Base-by-base conservation (phyloP, 2,113 vertebrate species). In the Pachycephala philippinensis region DNA sequence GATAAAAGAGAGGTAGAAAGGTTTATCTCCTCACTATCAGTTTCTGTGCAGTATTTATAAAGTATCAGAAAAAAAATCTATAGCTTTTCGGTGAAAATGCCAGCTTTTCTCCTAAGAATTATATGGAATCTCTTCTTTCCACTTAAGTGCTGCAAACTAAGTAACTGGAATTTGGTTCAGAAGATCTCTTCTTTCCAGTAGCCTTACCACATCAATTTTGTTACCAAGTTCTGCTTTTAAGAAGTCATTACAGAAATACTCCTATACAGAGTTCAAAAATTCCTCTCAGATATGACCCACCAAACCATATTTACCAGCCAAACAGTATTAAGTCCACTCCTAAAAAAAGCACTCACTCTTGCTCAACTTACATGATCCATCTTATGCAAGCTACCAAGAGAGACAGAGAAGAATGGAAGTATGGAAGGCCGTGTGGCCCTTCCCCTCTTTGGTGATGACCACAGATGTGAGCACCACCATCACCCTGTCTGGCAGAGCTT, bases 1-100 rank as follows among this genome's bases (percentile, higher is more conserved):
- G 85, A 81, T 77, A 90, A 93, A 90, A 90, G 91, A 95, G 95
- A 96, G 95, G 95, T 93, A 97, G 92, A 86, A 95, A 94, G 60
- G 60, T 90, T 97, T 96, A 94, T 94, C 75, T 69, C 92, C 85
- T 85, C 93, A 80, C 16, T 63, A 70, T 86, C 9, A 59, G 54
- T 81, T 93, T 92, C 61, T 96, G 92, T 94, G 93, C 82, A 90
- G 95, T 93, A 81, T 65, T 94, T 93, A 86, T 60, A 70, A 74
- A 88, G 44, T 71, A 88, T 74, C 68, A 75, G 64, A n/a, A 90
- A 92, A 90, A 84, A 83, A 72, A 74, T 35, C 66, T 40, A 44
- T 49, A 54, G 27, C 4, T 66, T 96, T 93, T 86, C 7, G 0
- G 85, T 77, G 60, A 95, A 93, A 95, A 94, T 44, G 33, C 15